Percentiles rank a stretch among this genome's conserved stretches.
These are phyloP conservation scores for Rhegmatorhina hoffmannsi DNA, from an alignment of 2,113 vertebrate genomes.

Conservation along the genomic window DNA sequence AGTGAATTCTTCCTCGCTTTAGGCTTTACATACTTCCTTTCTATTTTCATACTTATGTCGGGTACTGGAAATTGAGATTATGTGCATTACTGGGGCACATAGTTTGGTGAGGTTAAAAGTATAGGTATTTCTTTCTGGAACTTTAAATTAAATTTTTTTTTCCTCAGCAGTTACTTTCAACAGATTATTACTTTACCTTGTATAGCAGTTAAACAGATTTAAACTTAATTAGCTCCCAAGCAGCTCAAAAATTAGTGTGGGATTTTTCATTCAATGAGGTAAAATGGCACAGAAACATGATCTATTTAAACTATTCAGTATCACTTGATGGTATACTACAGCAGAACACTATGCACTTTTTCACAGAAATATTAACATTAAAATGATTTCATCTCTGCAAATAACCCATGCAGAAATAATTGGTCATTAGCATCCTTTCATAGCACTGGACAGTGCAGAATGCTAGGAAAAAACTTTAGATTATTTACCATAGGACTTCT, in stretches of 20 bases:
- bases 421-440: neutral
- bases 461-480: neutral
- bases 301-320: slow-evolving; percentile 12
- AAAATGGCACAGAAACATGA: slow-evolving; percentile 27
- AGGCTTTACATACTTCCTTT: neutral
- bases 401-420: neutral
- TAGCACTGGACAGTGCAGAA: neutral
- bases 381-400: neutral
- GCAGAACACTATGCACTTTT: neutral
- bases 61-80: slow-evolving; percentile 46
- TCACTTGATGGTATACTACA: neutral
- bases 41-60: slow-evolving; percentile 1
- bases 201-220: slow-evolving; percentile 43
- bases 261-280: slow-evolving; percentile 41
- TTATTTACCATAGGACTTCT: neutral
- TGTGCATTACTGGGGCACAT: slow-evolving; percentile 4
- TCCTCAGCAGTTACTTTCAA: slow-evolving; percentile 39
- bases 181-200: slow-evolving; percentile 49
- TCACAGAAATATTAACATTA: slow-evolving; percentile 16
- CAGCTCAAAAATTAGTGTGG: slow-evolving; percentile 24
- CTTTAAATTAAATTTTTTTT: slow-evolving; percentile 56
- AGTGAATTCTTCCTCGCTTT: neutral
- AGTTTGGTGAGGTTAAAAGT: neutral
- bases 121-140: slow-evolving; percentile 28
- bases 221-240: slow-evolving; percentile 61